A percentile compares a stretch with the other conserved stretches of the same genome.
Conservation (phyloP, 2,113 vertebrate genomes). For the Xenopus laevis region DNA sequence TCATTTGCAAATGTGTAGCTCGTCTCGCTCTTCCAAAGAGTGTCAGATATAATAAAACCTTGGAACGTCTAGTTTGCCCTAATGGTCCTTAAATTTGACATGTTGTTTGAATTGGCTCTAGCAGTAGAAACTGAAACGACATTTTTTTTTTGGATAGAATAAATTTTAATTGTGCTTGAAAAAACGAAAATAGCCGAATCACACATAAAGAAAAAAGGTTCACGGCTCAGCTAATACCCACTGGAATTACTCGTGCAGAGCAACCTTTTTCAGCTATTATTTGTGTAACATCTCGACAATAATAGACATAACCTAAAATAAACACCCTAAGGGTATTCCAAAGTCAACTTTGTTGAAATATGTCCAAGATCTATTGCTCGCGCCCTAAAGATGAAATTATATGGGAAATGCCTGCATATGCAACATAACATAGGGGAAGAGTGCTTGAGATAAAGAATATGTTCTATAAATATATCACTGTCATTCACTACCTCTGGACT, state of each 20-base stretch:
- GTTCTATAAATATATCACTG: conserved; percentile 41
- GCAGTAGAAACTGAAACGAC: not conserved
- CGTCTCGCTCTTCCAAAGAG: too few relatives aligned
- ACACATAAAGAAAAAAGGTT: conserved; percentile 1
- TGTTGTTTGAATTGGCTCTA: too few relatives aligned
- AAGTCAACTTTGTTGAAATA: conserved; percentile 40
- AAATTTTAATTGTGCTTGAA: not conserved
- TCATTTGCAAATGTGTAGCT: too few relatives aligned
- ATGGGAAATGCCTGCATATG: conserved; percentile 27
- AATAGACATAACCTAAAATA: conserved; percentile 34
- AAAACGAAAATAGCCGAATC: not conserved
- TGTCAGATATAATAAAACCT: too few relatives aligned
- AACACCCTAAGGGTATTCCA: conserved; percentile 40
- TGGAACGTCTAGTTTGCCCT: too few relatives aligned
- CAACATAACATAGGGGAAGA: conserved; percentile 17
- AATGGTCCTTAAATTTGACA: too few relatives aligned
- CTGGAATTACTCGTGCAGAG: not conserved
- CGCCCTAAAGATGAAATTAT: conserved; percentile 28
- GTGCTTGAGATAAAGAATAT: conserved; percentile 40
- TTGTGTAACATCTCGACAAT: conserved; percentile 19
- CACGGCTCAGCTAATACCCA: not conserved
- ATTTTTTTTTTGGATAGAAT: too few relatives aligned
- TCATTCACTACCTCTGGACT: conserved; percentile 33
- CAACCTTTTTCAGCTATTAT: conserved; percentile 21
- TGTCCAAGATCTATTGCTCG: conserved; percentile 18